Evolutionary conservation across 2,888 invertebrate genomes (phyloP), one percentile per base, ranked within the genome.

Genomic region (Vesta saturnalis): DNA sequence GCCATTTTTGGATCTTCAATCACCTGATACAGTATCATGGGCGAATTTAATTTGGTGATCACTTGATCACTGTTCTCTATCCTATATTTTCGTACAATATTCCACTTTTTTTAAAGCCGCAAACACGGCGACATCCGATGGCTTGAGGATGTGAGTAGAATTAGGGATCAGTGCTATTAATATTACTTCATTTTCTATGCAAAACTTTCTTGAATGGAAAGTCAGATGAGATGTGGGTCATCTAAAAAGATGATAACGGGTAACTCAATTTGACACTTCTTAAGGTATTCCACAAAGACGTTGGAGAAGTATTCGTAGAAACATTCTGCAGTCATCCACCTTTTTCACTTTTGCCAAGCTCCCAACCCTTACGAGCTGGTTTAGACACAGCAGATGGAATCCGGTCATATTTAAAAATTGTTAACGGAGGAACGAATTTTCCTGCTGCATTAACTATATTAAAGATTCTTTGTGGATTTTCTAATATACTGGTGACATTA

Each of bases 291-390:
- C 46, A 72, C 18, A 67, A 77, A 77, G 15, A 75, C 68, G 63
- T 77, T 76, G 6, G 71, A 63, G 46, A 77, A 69, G 70, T 76
- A 77, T 64, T 77, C 76, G 47, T 69, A 78, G 60, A 77, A 78
- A 0, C 71, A 35, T 71, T 76, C 73, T 16, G 67, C 60, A 21
- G 73, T 77, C 76, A 77, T 77, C 76, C 77, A 77, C 74, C 77
- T 57, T 67, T 74, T 74, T 23, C 74, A n/a, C 76, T 65, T 66
- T 73, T 76, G 6, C 77, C 76, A 12, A 78, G 69, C n/a, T 70
- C 76, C 77, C 77, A 78, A 55, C 70, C 57, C 60, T 63, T 58
- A 55, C 73, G 75, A 49, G 72, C 71, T 22, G 23, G 4, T 23
- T 23, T 23, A 23, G 23, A 23, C 23, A 23, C 23, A 23, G 23